Base-by-base conservation (phyloP, 1,140 invertebrate species). In the Magallana ariakensis region DNA sequence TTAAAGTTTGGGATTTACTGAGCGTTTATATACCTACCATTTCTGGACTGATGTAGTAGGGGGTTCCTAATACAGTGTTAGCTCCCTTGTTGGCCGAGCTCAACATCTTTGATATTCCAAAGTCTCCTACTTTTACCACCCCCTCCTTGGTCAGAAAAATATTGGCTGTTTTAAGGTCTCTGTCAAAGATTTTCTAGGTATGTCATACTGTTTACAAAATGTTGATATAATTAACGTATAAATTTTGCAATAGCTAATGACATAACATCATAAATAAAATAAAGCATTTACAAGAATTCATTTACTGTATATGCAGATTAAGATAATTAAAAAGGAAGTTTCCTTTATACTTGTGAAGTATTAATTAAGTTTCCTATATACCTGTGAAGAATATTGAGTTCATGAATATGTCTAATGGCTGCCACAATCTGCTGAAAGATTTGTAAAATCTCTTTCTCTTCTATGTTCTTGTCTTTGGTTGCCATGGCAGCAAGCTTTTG, bases 11-110 rank as follows among this genome's bases (percentile, higher is more conserved):
- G 19, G 3, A 16, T 1, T 62, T 19, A 62, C 3, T 16, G 6
- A 15, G 19, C 10, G 58, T 9, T 10, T 60, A 60, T 33, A 33
- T 33, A 33, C 33, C 33, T 56, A 81, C 96, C 96, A 97, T 97
- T 94, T 97, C 97, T 3, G 97, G 97, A 92, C 97, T 97, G 87
- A 97, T 96, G 93, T 97, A 97, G 94, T 97, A 97, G 2, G 97
- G 97, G 16, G 97, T 97, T 6, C 97, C 97, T n/a, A 97, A 89
- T 91, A 97, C 96, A 2, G 97, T 97, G 88, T 97, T 96, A 6
- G 97, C 97, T 88, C 96, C 96, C 54, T 95, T 95, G 86, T 95
- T 94, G 90, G 96, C 95, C 0, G 97, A 96, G 66, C 96, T 96
- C 95, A 97, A 95, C 91, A 97, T 96, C 94, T 97, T 97, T 2